Evolutionary conservation across 2,888 invertebrate genomes (phyloP), one percentile per base, ranked within the genome.

Genomic region (Parascotia fuliginaria): DNA sequence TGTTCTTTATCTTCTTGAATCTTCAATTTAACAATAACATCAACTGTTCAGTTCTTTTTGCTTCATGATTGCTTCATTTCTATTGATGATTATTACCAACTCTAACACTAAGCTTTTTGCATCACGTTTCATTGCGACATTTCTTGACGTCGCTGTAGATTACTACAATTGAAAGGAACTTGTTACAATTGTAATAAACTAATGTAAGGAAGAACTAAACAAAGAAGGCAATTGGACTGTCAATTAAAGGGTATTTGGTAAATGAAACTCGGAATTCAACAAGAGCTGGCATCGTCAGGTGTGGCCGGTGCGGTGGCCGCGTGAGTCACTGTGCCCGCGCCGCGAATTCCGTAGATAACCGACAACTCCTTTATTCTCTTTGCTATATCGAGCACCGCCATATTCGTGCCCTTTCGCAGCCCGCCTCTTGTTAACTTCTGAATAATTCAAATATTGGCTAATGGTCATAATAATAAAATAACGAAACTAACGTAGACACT

Each of bases 291-390:
- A 70, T 80, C 85, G 82, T 89, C 90, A 91, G 90, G 90, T 89
- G 90, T 88, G 90, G 89, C 84, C 83, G 76, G 69, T 41, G 37
- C 52, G 48, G 46, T 60, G 68, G 71, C 33, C 13, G 32, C 75
- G 77, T 90, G 90, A 89, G 73, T 89, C 89, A 87, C 73, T 68
- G 73, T 66, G 79, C 77, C 24, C 24, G 76, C 79, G 75, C 81
- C 76, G 81, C 79, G 75, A 89, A 91, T 91, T 87, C 90, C 90
- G 72, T 81, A 86, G 87, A 88, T 87, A 87, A 83, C 81, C 79
- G 78, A 75, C 83, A 80, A 85, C 82, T 85, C 85, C 87, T 88
- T 87, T 87, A 81, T 81, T 76, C 79, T 80, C 77, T 77, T 62
- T 74, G 70, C 60, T 71, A 73, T 75, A 84, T 82, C 82, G 81